Conservation (phyloP, 2,113 vertebrate species). For the Oreochromis aureus region DNA sequence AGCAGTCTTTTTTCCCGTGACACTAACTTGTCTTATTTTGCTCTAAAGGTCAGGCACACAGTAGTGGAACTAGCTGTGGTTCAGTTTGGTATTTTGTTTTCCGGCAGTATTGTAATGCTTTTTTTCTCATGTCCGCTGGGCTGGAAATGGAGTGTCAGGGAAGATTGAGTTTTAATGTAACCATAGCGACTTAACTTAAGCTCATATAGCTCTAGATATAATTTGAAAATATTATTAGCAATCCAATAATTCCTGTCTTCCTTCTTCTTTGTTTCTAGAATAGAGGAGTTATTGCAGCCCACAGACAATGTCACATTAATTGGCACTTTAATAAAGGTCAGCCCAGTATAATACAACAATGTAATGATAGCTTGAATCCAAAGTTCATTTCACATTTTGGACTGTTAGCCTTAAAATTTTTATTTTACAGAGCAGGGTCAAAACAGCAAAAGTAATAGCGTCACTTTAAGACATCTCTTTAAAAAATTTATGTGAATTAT, state of each 20-base stretch:
- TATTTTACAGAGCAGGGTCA: neutral
- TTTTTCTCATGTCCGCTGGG: neutral
- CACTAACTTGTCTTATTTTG: slow-evolving; percentile 42
- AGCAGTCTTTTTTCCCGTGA: slow-evolving; percentile 45
- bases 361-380: neutral
- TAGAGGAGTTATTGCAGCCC: neutral
- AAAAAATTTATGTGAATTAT: neutral
- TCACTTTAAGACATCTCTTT: neutral
- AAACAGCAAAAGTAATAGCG: neutral
- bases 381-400: neutral
- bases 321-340: neutral
- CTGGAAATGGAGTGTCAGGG: neutral
- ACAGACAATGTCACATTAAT: neutral
- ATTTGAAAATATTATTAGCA: neutral
- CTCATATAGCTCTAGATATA: neutral
- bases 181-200: neutral
- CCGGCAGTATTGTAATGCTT: neutral
- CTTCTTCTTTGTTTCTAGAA: neutral
- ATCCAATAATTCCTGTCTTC: neutral
- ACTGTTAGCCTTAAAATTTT: neutral
- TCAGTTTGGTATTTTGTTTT: slow-evolving; percentile 52
- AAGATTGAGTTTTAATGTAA: neutral
- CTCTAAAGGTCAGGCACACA: slow-evolving; percentile 61
- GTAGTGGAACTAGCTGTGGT: slow-evolving; percentile 39
- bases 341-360: neutral